These are phyloP conservation scores for Thunnus maccoyii DNA, from an alignment of 2,113 vertebrate species.

Conservation along the genomic window DNA sequence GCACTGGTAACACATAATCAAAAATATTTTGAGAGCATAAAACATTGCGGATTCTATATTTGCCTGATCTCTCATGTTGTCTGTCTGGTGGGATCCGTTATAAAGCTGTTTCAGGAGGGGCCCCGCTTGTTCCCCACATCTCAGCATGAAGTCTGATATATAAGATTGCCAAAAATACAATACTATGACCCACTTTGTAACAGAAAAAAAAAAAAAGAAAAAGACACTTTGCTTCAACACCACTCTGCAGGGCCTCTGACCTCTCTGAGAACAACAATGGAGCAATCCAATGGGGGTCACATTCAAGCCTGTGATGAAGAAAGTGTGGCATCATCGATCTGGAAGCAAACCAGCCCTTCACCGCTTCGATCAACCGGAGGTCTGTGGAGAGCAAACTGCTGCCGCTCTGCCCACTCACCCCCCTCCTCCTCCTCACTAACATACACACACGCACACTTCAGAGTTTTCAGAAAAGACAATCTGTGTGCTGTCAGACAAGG, in stretches of 20 bases:
- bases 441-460: not conserved
- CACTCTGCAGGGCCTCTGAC: slow-evolving; percentile 21
- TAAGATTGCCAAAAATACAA: slow-evolving; percentile 31
- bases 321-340: slow-evolving; percentile 57
- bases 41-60: slow-evolving; percentile 15
- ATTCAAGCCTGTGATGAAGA: slow-evolving; percentile 30
- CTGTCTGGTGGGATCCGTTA: not conserved
- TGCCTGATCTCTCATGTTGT: slow-evolving; percentile 1
- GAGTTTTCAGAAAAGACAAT: slow-evolving; percentile 69
- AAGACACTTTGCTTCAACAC: not conserved
- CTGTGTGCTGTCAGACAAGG: slow-evolving; percentile 59
- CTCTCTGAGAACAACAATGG: slow-evolving; percentile 35
- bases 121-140: not conserved
- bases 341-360: not conserved
- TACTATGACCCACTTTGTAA: slow-evolving; percentile 32
- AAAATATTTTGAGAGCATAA: not conserved
- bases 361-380: not conserved
- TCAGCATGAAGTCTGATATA: not conserved
- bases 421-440: not conserved
- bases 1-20: too few relatives aligned
- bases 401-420: slow-evolving; percentile 43
- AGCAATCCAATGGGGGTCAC: slow-evolving; percentile 25
- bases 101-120: slow-evolving; percentile 1
- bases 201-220: not conserved
- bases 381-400: slow-evolving; percentile 19